Evolutionary conservation across 2,113 vertebrate genomes (phyloP).

Genomic region (Cochlearius cochlearius): DNA sequence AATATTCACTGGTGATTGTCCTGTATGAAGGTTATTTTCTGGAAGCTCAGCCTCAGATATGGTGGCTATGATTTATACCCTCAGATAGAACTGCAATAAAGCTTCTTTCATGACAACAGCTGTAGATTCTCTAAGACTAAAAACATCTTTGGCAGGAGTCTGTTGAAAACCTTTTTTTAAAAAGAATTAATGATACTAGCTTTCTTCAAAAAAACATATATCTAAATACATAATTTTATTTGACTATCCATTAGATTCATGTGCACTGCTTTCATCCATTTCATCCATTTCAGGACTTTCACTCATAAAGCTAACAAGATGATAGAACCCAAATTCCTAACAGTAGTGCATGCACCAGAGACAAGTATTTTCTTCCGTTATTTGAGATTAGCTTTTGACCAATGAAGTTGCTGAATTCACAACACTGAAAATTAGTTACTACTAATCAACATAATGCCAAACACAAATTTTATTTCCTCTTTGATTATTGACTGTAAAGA

Average conservation of each 20-base stretch:
- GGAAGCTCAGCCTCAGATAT: neutral
- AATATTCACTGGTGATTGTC: neutral
- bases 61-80: neutral
- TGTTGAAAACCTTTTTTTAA: neutral
- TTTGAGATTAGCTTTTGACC: neutral
- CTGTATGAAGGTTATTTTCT: neutral
- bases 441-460: neutral
- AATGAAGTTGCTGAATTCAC: neutral
- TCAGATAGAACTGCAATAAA: neutral
- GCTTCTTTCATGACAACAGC: neutral
- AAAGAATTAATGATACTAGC: neutral
- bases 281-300: neutral
- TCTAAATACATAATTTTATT: neutral
- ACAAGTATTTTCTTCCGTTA: neutral
- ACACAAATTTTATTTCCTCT: neutral
- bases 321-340: neutral
- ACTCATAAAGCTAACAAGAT: neutral
- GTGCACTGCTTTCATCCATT: neutral
- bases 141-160: neutral
- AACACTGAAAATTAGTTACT: neutral
- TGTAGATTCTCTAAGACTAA: neutral
- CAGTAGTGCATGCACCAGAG: neutral
- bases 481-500: neutral
- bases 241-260: neutral
- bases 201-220: neutral